phyloP scores from a whole-genome alignment of 2,888 invertebrate genomes.

The Lypha dubia region DNA sequence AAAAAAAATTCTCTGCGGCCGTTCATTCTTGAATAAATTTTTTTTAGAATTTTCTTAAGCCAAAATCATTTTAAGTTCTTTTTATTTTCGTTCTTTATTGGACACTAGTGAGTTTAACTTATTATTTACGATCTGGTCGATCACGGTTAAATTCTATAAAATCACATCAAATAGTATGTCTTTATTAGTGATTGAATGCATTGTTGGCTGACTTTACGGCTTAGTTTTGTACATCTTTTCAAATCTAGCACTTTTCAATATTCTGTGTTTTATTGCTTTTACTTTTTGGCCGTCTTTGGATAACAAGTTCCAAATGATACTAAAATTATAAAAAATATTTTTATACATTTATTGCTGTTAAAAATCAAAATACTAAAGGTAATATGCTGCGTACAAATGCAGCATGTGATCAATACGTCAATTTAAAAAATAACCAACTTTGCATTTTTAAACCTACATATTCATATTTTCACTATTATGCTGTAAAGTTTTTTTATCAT shows the following conservation, averaged over 20 bases:
- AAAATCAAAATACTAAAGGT: constrained; percentile 38
- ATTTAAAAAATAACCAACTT: constrained; percentile 40
- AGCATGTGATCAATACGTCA: constrained; percentile 1
- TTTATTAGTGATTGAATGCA: constrained; percentile 69
- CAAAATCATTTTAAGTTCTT: constrained; percentile 6
- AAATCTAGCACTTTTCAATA: constrained; percentile 31
- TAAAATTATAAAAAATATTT: constrained; percentile 65
- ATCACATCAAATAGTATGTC: constrained; percentile 69
- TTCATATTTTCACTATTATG: background rate
- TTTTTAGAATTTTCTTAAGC: background rate
- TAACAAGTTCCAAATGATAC: constrained; percentile 65
- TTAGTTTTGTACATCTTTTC: background rate
- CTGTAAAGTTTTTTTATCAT: constrained; percentile 5
- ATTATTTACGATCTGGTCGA: constrained; percentile 52
- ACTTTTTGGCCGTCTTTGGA: constrained; percentile 37
- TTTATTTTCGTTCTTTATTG: constrained; percentile 9
- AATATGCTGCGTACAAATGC: background rate
- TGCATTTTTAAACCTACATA: background rate
- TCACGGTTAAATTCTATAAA: constrained; percentile 56
- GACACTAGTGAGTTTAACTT: background rate
- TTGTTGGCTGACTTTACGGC: background rate
- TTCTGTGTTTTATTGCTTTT: constrained; percentile 18
- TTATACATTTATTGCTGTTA: constrained; percentile 66
- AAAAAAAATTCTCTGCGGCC: background rate
- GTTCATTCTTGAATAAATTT: background rate